Conservation (phyloP, 2,888 invertebrate genomes). For the Eretmocerus hayati region DNA sequence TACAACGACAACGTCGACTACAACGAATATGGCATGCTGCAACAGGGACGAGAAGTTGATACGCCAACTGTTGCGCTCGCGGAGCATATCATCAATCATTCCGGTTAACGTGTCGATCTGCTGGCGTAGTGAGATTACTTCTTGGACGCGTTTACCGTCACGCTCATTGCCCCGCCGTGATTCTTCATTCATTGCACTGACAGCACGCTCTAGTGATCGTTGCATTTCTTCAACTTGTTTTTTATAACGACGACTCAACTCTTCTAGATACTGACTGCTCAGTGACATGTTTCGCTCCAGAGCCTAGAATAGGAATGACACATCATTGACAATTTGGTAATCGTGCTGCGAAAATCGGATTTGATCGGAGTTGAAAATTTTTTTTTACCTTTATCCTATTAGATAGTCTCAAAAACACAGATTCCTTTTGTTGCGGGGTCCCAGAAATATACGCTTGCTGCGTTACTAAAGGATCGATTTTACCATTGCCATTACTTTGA, state of each 20-base stretch:
- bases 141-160: constrained; percentile 74
- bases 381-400: constrained; percentile 82
- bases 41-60: constrained; percentile 55
- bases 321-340: background rate
- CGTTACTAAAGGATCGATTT: constrained; percentile 39
- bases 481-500: constrained; percentile 37
- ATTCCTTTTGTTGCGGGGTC: constrained; percentile 68
- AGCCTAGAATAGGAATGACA: constrained; percentile 53
- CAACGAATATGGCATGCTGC: constrained; percentile 49
- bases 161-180: constrained; percentile 62
- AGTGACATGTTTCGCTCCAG: constrained; percentile 95
- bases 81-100: constrained; percentile 55
- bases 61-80: constrained; percentile 60
- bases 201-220: constrained; percentile 71
- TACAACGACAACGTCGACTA: constrained; percentile 49
- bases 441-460: constrained; percentile 39
- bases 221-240: constrained; percentile 96
- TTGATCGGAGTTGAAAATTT: background rate
- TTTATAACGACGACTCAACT: constrained; percentile 89
- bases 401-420: constrained; percentile 90
- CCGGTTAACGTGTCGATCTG: constrained; percentile 59
- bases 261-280: constrained; percentile 93
- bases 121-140: constrained; percentile 61
- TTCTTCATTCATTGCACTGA: constrained; percentile 66
- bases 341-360: background rate